A percentile compares a stretch with the other conserved stretches of the same genome.
phyloP scores from a whole-genome alignment of 2,888 invertebrate species.

The Spodoptera exigua region DNA sequence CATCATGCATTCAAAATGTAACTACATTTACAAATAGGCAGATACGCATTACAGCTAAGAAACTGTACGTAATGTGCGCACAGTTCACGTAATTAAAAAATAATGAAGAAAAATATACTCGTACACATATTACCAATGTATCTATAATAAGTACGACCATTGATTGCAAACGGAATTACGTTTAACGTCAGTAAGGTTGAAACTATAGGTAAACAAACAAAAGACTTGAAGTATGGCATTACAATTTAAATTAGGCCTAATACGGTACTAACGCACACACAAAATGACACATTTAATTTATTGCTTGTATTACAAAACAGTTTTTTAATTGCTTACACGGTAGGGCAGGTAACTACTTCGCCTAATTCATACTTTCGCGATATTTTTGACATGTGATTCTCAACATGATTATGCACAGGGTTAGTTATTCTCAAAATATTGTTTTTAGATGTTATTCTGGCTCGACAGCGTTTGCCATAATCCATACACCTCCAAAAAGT shows the following conservation, averaged over 20 bases:
- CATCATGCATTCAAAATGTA: slow-evolving; percentile 41
- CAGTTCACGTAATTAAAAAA: background rate
- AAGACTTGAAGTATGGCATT: slow-evolving; percentile 27
- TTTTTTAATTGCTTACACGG: slow-evolving; percentile 65
- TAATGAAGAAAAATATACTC: slow-evolving; percentile 2
- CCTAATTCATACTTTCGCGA: slow-evolving; percentile 82
- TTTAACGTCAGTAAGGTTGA: slow-evolving; percentile 1
- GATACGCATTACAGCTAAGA: slow-evolving; percentile 29
- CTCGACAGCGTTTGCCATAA: slow-evolving; percentile 85
- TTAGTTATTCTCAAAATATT: slow-evolving; percentile 84
- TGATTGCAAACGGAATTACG: background rate
- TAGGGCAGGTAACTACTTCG: slow-evolving; percentile 84
- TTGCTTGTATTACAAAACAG: slow-evolving; percentile 17
- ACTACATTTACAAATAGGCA: slow-evolving; percentile 24
- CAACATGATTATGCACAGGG: slow-evolving; percentile 81
- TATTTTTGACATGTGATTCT: slow-evolving; percentile 83
- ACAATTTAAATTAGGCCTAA: slow-evolving; percentile 21
- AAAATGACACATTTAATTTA: slow-evolving; percentile 21
- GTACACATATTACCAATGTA: slow-evolving; percentile 2
- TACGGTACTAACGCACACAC: slow-evolving; percentile 25
- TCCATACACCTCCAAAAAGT: slow-evolving; percentile 88
- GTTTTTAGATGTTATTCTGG: slow-evolving; percentile 85
- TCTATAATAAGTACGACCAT: background rate
- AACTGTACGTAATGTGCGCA: slow-evolving; percentile 7
- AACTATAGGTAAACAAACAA: background rate